Percentiles rank a stretch among this genome's conserved stretches.
Evolutionary conservation across 2,113 vertebrate genomes (phyloP).

Genomic region (Notarius lentiginosus): DNA sequence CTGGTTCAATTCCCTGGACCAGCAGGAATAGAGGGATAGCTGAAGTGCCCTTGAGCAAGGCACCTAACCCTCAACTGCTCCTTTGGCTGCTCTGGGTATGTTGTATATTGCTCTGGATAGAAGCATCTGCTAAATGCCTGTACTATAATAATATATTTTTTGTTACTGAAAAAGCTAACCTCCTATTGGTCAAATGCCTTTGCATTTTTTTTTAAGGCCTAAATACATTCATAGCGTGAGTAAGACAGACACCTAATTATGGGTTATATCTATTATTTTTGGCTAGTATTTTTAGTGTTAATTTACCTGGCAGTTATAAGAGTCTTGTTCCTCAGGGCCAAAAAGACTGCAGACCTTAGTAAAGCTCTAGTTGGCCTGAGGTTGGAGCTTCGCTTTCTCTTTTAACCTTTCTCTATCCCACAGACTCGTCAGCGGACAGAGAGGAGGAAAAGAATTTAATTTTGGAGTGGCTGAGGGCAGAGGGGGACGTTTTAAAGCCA

Average conservation of each 20-base stretch:
- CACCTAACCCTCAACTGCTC: no score
- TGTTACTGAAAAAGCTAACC: neutral
- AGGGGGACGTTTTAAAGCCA: constrained; percentile 70
- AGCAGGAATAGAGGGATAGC: no score
- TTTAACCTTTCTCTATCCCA: constrained; percentile 84
- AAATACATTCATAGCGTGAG: neutral
- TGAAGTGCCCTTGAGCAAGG: no score
- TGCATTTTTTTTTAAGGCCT: neutral
- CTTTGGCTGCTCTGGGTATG: no score
- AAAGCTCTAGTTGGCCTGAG: constrained; percentile 60
- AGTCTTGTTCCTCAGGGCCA: constrained; percentile 38
- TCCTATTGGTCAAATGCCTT: neutral
- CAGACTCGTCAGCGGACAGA: constrained; percentile 67
- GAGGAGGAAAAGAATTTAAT: constrained; percentile 82
- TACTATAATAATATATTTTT: neutral
- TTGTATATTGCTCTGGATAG: no score
- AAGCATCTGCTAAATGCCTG: no score
- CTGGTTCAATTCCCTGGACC: no score
- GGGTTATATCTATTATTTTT: neutral
- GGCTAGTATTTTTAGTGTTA: constrained; percentile 1
- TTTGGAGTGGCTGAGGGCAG: constrained; percentile 84
- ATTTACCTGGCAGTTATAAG: constrained; percentile 41
- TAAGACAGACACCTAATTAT: neutral
- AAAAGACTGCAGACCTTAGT: constrained; percentile 39
- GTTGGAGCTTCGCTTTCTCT: constrained; percentile 71